Evolutionary conservation across 1,140 invertebrate species (phyloP).

Genomic region (Dolichoris vasculosae): DNA sequence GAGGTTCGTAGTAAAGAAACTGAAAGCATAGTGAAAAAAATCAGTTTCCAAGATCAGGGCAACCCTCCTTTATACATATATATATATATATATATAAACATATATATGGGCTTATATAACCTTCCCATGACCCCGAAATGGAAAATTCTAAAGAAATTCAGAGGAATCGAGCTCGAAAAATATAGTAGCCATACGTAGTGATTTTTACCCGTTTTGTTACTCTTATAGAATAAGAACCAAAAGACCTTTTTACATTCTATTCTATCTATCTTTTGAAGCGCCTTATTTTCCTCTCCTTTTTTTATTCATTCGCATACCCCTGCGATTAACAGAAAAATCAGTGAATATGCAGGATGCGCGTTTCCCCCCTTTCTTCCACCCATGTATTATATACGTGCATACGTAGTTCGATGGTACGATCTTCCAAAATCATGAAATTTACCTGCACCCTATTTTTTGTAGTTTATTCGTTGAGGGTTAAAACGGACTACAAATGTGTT

Average conservation of each 20-base stretch:
- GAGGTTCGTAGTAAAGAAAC: conserved; percentile 12
- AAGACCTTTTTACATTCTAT: conserved; percentile 23
- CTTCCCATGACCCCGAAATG: conserved; percentile 74
- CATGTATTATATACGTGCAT: conserved; percentile 42
- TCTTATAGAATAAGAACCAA: neutral
- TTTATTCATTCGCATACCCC: conserved; percentile 60
- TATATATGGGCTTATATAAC: conserved; percentile 56
- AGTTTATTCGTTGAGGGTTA: conserved; percentile 57
- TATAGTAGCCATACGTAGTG: conserved; percentile 42
- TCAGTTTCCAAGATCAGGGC: conserved; percentile 72
- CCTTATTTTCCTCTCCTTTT: conserved; percentile 57
- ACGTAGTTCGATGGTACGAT: conserved; percentile 47
- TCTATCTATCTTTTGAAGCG: conserved; percentile 49
- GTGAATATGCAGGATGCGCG: conserved; percentile 74
- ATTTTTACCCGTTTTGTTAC: conserved; percentile 67
- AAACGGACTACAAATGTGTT: conserved; percentile 27
- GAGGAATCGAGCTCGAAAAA: conserved; percentile 68
- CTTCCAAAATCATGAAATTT: conserved; percentile 70
- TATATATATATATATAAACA: too few species aligned
- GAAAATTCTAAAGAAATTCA: conserved; percentile 68
- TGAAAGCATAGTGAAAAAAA: conserved; percentile 59
- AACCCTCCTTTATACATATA: conserved; percentile 55
- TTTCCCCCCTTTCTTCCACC: conserved; percentile 56
- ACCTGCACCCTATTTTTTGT: conserved; percentile 64
- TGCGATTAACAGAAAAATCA: conserved; percentile 64